phyloP scores from a whole-genome alignment of 2,797 vertebrate genomes.

The Lagocephalus sceleratus region DNA sequence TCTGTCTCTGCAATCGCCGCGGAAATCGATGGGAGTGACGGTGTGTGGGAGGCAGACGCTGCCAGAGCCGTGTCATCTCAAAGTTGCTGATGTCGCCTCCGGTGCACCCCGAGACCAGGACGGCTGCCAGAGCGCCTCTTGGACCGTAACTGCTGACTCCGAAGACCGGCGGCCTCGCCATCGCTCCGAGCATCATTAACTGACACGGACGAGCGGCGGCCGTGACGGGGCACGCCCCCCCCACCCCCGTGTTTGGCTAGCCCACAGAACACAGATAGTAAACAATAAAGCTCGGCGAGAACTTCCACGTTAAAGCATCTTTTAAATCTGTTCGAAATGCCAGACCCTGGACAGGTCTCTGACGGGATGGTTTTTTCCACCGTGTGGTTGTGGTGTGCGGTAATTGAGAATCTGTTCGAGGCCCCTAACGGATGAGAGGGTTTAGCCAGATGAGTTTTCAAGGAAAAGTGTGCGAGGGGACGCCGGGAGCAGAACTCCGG shows the following conservation, averaged over 20 bases:
- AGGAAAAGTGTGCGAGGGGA: constrained; percentile 22
- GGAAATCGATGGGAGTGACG: constrained; percentile 39
- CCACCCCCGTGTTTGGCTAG: constrained; percentile 9
- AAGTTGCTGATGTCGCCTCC: constrained; percentile 53
- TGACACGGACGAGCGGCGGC: constrained; percentile 31
- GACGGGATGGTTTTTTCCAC: no score
- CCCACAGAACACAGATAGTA: background rate
- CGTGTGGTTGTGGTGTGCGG: no score
- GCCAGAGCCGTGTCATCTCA: constrained; percentile 44
- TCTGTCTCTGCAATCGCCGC: constrained; percentile 10
- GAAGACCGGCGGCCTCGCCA: constrained; percentile 32
- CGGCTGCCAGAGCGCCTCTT: constrained; percentile 45
- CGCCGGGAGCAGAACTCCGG: constrained; percentile 21
- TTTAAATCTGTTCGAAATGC: no score
- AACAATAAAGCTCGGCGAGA: no score
- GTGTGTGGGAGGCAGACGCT: constrained; percentile 43
- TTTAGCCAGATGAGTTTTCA: background rate
- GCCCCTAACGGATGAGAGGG: background rate
- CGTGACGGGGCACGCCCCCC: constrained; percentile 31
- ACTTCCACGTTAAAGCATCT: no score
- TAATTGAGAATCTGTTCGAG: no score
- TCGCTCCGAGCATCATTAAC: constrained; percentile 43
- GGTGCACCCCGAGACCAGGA: constrained; percentile 30
- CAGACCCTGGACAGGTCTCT: no score
- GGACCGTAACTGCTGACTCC: constrained; percentile 41